These are phyloP conservation scores for Oreonectes daqikongensis DNA, from an alignment of 2,797 vertebrate species.

Conservation along the genomic window DNA sequence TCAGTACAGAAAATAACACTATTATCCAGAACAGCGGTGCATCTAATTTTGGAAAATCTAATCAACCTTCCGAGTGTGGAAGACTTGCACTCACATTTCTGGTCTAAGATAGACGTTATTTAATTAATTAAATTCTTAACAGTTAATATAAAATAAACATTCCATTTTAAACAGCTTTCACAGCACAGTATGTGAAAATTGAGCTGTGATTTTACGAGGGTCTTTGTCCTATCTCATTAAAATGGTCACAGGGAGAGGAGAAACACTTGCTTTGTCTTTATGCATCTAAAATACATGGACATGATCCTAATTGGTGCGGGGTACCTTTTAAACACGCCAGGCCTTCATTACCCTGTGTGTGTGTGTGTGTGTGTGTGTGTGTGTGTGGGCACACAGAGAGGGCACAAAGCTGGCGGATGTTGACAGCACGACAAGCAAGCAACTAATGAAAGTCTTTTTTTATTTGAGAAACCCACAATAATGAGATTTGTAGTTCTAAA, in stretches of 20 bases:
- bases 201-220: background rate
- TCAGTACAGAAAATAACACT: background rate
- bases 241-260: constrained; percentile 1
- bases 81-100: background rate
- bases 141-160: too few relatives aligned
- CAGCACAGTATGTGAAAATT: background rate
- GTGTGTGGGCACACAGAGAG: background rate
- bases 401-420: constrained; percentile 23
- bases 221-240: constrained; percentile 23
- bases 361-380: background rate
- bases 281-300: constrained; percentile 28
- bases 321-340: constrained; percentile 17
- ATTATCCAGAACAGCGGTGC: constrained; percentile 14
- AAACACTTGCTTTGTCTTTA: constrained; percentile 17
- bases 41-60: constrained; percentile 1
- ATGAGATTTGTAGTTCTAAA: constrained; percentile 16
- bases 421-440: constrained; percentile 16
- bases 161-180: too few relatives aligned
- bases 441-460: constrained; percentile 32
- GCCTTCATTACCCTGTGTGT: constrained; percentile 23
- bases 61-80: constrained; percentile 12
- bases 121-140: too few relatives aligned
- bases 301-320: constrained; percentile 36
- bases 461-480: constrained; percentile 15
- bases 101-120: too few relatives aligned